Base-by-base conservation (phyloP, 1,140 invertebrate genomes). In the Cotesia vestalis region DNA sequence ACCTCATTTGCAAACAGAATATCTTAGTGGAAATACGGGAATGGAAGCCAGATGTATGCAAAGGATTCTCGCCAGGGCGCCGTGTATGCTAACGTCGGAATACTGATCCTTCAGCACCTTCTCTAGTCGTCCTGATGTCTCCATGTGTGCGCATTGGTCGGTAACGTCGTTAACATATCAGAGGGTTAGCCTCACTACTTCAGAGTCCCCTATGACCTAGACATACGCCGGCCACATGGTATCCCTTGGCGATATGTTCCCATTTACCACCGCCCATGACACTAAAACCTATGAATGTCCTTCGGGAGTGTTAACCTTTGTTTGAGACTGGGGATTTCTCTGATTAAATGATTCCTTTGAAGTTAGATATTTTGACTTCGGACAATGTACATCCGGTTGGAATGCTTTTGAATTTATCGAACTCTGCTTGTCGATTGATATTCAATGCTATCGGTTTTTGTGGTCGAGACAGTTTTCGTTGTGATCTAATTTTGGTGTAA, bases 81-180 rank as follows among this genome's bases (percentile, higher is more conserved):
- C 11, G 40, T 9, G 40, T 46, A 46, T 46, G 40, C 40, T 46
- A 46, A 46, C 40, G 40, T 46, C 11, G 40, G 40, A 46, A 46
- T 11, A 46, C 40, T 46, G 6, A 46, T 46, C 40, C 40, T 46
- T 46, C 11, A 46, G 6, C 40, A 46, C 40, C 40, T 46, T 46
- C 40, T 46, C 40, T 46, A 46, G 5, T 46, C 11, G 5, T 46
- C 40, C 40, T 46, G 40, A 46, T 46, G 40, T 52, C 4, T 36
- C 61, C 36, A 62, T 59, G 12, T 17, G 20, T 51, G 40, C 20
- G 79, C 74, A 77, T 64, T 74, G 78, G 77, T 80, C 72, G 61
- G 77, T 80, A 80, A 81, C 78, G 75, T 79, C 78, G 76, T 81
- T 81, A 80, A 79, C 78, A 78, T 80, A 80, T 81, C 78, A 77